phyloP scores from a whole-genome alignment of 2,113 vertebrate genomes.

The Oryzias curvinotus region DNA sequence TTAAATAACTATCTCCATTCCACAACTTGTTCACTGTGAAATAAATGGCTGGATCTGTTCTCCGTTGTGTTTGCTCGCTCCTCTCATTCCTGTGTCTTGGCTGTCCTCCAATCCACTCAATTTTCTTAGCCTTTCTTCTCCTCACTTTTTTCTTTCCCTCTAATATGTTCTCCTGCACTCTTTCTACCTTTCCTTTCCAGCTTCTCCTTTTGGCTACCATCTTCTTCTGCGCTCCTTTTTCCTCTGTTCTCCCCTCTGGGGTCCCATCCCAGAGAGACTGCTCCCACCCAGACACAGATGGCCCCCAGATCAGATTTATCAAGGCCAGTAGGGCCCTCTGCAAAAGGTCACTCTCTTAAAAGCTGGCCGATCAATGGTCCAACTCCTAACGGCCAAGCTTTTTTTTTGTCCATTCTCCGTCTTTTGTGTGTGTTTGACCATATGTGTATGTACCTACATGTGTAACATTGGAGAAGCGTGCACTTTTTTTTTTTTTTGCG shows the following conservation, averaged over 20 bases:
- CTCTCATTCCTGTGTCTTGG: conserved; percentile 14
- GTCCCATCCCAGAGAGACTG: conserved; percentile 81
- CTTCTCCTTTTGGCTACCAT: conserved; percentile 6
- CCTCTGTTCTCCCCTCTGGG: conserved; percentile 74
- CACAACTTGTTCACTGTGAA: conserved; percentile 28
- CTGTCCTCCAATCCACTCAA: conserved; percentile 14
- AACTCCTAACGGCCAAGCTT: conserved; percentile 73
- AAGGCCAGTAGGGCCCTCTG: conserved; percentile 85
- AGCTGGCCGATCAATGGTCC: conserved; percentile 83
- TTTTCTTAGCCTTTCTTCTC: conserved; percentile 26
- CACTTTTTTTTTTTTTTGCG: conserved; percentile 29
- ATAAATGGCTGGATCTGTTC: conserved; percentile 35
- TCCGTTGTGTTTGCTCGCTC: conserved; percentile 10
- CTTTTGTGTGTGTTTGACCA: conserved; percentile 44
- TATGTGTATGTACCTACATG: conserved; percentile 46
- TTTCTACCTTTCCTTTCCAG: conserved; percentile 3
- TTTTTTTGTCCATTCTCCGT: conserved; percentile 15
- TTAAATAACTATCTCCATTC: conserved; percentile 23
- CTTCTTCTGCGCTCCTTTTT: not conserved
- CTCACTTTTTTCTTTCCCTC: conserved; percentile 28
- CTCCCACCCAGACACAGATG: conserved; percentile 81
- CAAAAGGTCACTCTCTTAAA: conserved; percentile 89
- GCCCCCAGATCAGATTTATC: conserved; percentile 92
- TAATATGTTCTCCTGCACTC: conserved; percentile 45
- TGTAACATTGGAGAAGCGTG: conserved; percentile 39